Conservation (phyloP, 1,140 invertebrate genomes). For the Batillaria attramentaria region DNA sequence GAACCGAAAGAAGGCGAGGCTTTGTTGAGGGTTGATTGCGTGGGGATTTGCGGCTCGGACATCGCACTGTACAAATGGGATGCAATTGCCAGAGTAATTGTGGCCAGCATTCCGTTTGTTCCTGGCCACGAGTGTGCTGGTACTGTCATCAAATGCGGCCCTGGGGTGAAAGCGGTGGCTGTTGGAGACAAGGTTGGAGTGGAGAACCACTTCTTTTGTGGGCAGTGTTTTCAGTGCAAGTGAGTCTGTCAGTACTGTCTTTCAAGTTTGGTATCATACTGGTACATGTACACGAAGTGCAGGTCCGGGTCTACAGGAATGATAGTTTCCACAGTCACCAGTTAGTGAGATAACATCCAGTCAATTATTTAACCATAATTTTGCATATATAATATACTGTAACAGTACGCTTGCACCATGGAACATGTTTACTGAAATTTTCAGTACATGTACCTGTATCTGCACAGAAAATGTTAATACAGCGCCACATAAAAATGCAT, state of each 20-base stretch:
- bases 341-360: too few relatives aligned
- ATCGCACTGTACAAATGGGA: constrained; percentile 66
- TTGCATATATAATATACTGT: too few relatives aligned
- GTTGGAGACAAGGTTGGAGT: constrained; percentile 61
- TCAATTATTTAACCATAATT: too few relatives aligned
- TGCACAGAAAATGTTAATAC: too few relatives aligned
- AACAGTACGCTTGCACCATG: too few relatives aligned
- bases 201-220: constrained; percentile 68
- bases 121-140: constrained; percentile 68
- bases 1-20: constrained; percentile 63
- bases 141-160: constrained; percentile 65
- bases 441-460: too few relatives aligned
- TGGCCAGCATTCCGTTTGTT: constrained; percentile 64
- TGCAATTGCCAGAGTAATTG: constrained; percentile 60
- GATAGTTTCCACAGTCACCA: too few relatives aligned
- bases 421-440: too few relatives aligned
- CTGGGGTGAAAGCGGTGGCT: constrained; percentile 47
- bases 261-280: background rate
- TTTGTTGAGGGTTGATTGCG: constrained; percentile 60
- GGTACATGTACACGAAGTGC: too few relatives aligned
- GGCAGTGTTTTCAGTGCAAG: constrained; percentile 62
- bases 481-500: too few relatives aligned
- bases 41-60: constrained; percentile 66
- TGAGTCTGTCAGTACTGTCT: background rate
- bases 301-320: too few relatives aligned